phyloP scores from a whole-genome alignment of 2,113 vertebrate genomes.

The Ursus arctos region DNA sequence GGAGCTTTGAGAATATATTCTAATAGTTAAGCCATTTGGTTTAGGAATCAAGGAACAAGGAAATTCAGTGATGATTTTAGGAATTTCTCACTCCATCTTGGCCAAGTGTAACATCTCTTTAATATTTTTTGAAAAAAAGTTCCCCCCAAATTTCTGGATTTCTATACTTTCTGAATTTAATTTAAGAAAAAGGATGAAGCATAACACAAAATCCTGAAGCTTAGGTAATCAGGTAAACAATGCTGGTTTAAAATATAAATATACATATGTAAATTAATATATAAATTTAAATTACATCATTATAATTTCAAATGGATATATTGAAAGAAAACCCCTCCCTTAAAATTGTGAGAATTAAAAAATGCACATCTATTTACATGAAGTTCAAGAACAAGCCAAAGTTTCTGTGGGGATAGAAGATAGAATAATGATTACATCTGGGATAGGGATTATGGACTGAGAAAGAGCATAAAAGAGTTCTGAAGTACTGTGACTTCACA shows the following conservation, averaged over 20 bases:
- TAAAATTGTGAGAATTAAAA: background rate
- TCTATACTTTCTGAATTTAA: background rate
- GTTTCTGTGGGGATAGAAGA: background rate
- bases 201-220: background rate
- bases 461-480: rapidly evolving
- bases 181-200: background rate
- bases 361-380: background rate
- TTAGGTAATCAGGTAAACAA: background rate
- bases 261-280: background rate
- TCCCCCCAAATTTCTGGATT: background rate
- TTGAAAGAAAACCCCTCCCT: background rate
- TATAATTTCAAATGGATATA: background rate
- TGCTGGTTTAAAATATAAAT: background rate
- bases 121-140: background rate
- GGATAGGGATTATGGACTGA: background rate
- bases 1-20: background rate
- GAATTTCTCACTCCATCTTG: background rate
- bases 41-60: background rate
- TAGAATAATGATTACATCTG: background rate
- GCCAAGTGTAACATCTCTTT: background rate
- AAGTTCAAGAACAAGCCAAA: background rate
- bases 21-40: background rate
- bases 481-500: background rate
- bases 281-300: background rate
- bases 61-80: background rate